Percentiles rank a stretch among this genome's conserved stretches.
phyloP scores from a whole-genome alignment of 1,140 invertebrate species.

The Magallana gigas region DNA sequence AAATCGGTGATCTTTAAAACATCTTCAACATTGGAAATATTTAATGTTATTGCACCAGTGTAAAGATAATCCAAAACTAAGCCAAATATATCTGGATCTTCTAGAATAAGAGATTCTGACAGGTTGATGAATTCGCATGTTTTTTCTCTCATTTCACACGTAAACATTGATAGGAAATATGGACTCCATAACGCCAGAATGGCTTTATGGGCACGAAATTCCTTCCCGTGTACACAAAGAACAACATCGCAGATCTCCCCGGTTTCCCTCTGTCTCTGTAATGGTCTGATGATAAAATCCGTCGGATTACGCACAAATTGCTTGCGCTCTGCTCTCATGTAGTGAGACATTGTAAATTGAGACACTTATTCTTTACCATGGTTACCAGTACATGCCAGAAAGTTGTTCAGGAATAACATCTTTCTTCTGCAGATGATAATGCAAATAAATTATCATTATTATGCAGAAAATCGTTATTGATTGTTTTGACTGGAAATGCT shows the following conservation, averaged over 20 bases:
- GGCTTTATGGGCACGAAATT: conserved; percentile 71
- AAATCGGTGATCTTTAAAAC: conserved; percentile 75
- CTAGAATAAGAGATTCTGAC: conserved; percentile 71
- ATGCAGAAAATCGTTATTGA: conserved; percentile 4
- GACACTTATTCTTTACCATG: background rate
- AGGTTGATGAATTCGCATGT: conserved; percentile 87
- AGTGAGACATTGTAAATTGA: conserved; percentile 69
- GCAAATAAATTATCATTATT: background rate
- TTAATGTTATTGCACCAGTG: conserved; percentile 85
- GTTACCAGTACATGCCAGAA: background rate
- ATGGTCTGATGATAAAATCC: conserved; percentile 72
- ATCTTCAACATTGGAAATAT: conserved; percentile 91
- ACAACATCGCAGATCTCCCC: conserved; percentile 76
- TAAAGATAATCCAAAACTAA: conserved; percentile 93
- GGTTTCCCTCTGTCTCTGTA: conserved; percentile 73
- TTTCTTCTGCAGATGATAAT: background rate
- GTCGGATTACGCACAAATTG: conserved; percentile 71
- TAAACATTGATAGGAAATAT: conserved; percentile 78
- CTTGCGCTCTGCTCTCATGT: conserved; percentile 73
- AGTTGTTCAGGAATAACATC: background rate
- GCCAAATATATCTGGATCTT: conserved; percentile 84
- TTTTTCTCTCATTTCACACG: conserved; percentile 77
- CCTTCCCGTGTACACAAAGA: conserved; percentile 69
- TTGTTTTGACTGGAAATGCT: conserved; percentile 1
- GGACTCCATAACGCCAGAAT: conserved; percentile 76